A percentile compares a stretch with the other conserved stretches of the same genome.
phyloP scores from a whole-genome alignment of 2,888 invertebrate genomes.

The Andrena trimmerana region DNA sequence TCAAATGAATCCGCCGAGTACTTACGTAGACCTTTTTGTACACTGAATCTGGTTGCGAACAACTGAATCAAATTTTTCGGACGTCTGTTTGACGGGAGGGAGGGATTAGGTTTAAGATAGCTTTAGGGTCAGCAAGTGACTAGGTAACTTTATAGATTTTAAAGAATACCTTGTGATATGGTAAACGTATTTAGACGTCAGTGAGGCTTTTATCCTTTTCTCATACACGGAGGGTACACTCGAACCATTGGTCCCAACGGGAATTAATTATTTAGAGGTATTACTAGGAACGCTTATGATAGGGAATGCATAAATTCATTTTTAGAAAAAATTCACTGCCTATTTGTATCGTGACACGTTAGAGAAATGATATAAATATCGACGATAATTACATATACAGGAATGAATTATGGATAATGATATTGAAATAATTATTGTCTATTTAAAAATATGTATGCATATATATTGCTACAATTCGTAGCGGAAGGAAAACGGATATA shows the following conservation, averaged over 20 bases:
- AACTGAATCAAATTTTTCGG: constrained; percentile 13
- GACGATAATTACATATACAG: not conserved
- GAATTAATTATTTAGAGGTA: not conserved
- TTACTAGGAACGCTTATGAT: constrained; percentile 9
- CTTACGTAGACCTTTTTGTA: constrained; percentile 28
- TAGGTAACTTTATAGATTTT: constrained; percentile 25
- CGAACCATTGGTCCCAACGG: not conserved
- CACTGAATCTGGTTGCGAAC: constrained; percentile 8
- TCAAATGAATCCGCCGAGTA: constrained; percentile 3
- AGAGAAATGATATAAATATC: constrained; percentile 4
- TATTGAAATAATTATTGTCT: constrained; percentile 4
- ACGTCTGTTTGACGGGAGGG: constrained; percentile 1
- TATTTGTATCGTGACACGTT: constrained; percentile 1
- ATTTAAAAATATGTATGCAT: not conserved
- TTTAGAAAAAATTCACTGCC: constrained; percentile 4
- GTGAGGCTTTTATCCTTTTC: constrained; percentile 41
- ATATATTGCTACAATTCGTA: not conserved
- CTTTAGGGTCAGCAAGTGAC: constrained; percentile 17
- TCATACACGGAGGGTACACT: constrained; percentile 6
- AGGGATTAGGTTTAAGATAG: constrained; percentile 17
- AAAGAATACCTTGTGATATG: constrained; percentile 54
- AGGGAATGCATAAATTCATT: constrained; percentile 2
- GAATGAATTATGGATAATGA: not conserved
- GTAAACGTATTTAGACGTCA: constrained; percentile 38
- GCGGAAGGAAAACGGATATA: not conserved